These are phyloP conservation scores for Unio delphinus DNA, from an alignment of 2,888 invertebrate genomes.

Conservation along the genomic window DNA sequence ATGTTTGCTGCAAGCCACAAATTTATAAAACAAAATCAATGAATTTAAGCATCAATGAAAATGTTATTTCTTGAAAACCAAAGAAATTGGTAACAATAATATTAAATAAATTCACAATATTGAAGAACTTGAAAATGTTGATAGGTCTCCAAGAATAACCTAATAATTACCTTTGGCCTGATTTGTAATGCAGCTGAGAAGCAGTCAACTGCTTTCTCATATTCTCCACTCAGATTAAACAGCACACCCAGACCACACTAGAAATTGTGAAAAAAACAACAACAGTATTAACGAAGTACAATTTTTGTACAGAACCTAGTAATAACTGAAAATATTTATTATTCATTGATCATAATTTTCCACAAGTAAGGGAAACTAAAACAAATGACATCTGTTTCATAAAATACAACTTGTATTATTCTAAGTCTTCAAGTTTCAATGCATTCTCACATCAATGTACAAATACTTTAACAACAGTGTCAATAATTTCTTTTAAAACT, in stretches of 20 bases:
- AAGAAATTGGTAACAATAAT: background rate
- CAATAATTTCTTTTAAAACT: too few relatives aligned
- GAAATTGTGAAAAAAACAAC: constrained; percentile 3
- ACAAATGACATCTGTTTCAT: too few relatives aligned
- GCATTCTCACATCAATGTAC: too few relatives aligned
- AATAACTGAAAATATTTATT: too few relatives aligned
- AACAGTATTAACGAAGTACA: too few relatives aligned
- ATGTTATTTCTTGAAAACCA: background rate
- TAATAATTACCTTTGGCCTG: constrained; percentile 78
- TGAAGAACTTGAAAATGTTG: background rate
- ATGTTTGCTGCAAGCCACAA: background rate
- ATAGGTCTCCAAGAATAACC: background rate
- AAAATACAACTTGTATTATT: too few relatives aligned
- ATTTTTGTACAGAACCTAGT: too few relatives aligned
- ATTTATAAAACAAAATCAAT: background rate
- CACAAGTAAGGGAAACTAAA: too few relatives aligned
- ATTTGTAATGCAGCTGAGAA: constrained; percentile 91
- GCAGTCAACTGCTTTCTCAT: constrained; percentile 96
- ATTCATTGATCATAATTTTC: too few relatives aligned
- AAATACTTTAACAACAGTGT: too few relatives aligned
- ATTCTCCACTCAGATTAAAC: constrained; percentile 94
- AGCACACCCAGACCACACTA: constrained; percentile 91
- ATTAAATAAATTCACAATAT: background rate
- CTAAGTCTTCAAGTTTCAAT: too few relatives aligned
- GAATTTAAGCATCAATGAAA: background rate